These are phyloP conservation scores for Euthynnus affinis DNA, from an alignment of 2,797 vertebrate genomes.

Conservation along the genomic window DNA sequence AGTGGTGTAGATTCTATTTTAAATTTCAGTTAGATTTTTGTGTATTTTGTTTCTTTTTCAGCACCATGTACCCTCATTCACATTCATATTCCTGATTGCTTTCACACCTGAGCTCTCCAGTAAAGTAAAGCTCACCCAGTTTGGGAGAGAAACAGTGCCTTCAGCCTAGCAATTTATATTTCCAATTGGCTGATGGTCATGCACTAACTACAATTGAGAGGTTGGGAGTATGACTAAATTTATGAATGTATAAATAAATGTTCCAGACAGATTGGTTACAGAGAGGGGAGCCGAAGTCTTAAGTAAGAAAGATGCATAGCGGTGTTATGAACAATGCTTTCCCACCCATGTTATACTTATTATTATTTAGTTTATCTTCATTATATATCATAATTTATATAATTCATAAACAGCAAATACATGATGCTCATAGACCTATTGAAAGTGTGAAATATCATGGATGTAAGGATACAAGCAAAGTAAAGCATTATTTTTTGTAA, in stretches of 20 bases:
- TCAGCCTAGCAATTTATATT: slow-evolving; percentile 35
- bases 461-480: not conserved
- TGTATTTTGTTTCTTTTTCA: slow-evolving; percentile 29
- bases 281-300: not conserved
- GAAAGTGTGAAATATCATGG: too few species aligned
- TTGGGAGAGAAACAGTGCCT: not conserved
- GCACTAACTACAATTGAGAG: slow-evolving; percentile 31
- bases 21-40: slow-evolving; percentile 7
- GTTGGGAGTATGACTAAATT: slow-evolving; percentile 24
- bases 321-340: not conserved
- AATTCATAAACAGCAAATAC: not conserved
- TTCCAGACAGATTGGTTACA: slow-evolving; percentile 13
- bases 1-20: slow-evolving; percentile 4
- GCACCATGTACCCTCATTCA: slow-evolving; percentile 19
- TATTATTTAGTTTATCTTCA: not conserved
- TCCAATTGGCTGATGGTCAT: slow-evolving; percentile 26
- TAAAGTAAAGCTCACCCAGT: slow-evolving; percentile 23
- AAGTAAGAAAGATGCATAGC: not conserved
- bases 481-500: not conserved
- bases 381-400: not conserved
- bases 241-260: slow-evolving; percentile 28
- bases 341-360: not conserved
- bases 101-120: slow-evolving; percentile 35
- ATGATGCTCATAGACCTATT: too few species aligned
- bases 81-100: slow-evolving; percentile 31